Evolutionary conservation across 1,140 invertebrate genomes (phyloP), one percentile per base, ranked within the genome.

Genomic region (Zaprionus tsacasi): DNA sequence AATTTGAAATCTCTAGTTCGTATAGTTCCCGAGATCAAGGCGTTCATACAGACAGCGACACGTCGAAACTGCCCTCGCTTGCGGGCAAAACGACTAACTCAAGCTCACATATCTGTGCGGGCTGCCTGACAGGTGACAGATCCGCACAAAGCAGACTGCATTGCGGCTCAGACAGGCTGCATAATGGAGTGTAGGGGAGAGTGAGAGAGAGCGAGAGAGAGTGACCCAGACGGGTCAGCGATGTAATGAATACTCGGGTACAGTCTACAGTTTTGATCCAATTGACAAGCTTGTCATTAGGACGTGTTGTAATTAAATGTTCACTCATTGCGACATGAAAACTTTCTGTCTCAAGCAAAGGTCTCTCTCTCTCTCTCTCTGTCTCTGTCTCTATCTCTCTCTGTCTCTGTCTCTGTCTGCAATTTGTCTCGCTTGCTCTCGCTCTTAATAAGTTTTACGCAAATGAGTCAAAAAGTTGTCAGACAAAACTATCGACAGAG

Each of bases 401-500:
- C 54, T 58, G 25, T 45, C 30, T 45, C n/a, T 33, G 15, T n/a
- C 13, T 45, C 38, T 55, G 33, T 21, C 58, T 43, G 11, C 21
- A 12, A 52, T 30, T 7, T 35, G 17, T 12, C 17, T 58, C 35
- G 1, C 60, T 30, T 7, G 25, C n/a, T 12, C 17, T 58, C 35
- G 1, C 60, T 38, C n/a, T 60, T 63, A 57, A 70, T 76, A 79
- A 79, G 64, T 82, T 82, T 79, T 60, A 88, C 66, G 83, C 83
- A 88, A 87, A 88, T 88, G 83, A 88, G 80, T 74, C 73, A 70
- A 87, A 68, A 80, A 80, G 71, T 80, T 88, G 81, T 70, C 66
- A 79, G 76, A 79, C 71, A 74, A 76, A 83, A 83, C 83, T 83
- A 87, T 88, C 54, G 78, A 80, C 69, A 68, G 74, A 63, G 45